These are phyloP conservation scores for Chaenocephalus aceratus DNA, from an alignment of 2,113 vertebrate genomes.

Conservation along the genomic window DNA sequence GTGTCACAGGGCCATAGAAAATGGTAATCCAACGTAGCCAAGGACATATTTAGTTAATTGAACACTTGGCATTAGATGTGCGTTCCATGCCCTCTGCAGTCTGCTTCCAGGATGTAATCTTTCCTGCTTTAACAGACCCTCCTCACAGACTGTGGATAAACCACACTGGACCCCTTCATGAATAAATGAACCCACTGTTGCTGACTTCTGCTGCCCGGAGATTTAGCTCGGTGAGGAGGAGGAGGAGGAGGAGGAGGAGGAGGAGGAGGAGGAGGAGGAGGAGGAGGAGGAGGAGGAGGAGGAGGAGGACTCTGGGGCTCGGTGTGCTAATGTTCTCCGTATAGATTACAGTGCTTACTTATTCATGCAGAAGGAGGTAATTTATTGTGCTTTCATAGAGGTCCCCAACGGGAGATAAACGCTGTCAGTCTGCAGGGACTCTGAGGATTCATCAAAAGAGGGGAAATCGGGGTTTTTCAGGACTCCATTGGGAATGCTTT, in stretches of 20 bases:
- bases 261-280: not conserved
- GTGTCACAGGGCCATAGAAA: not conserved
- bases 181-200: slow-evolving; percentile 56
- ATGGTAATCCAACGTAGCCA: not conserved
- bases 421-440: slow-evolving; percentile 61
- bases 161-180: slow-evolving; percentile 39
- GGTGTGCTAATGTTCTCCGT: slow-evolving; percentile 65
- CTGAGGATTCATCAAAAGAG: slow-evolving; percentile 65
- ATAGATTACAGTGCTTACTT: slow-evolving; percentile 71
- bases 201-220: slow-evolving; percentile 50
- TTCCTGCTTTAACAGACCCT: not conserved
- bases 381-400: slow-evolving; percentile 72
- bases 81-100: not conserved
- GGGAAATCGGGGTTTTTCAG: slow-evolving; percentile 67
- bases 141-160: slow-evolving; percentile 21
- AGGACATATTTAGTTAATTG: not conserved
- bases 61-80: not conserved
- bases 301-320: slow-evolving; percentile 15
- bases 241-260: not conserved
- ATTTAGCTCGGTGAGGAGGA: slow-evolving; percentile 18
- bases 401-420: slow-evolving; percentile 72
- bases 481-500: slow-evolving; percentile 57
- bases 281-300: not conserved
- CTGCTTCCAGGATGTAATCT: not conserved
- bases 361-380: slow-evolving; percentile 74